Evolutionary conservation across 2,797 vertebrate species (phyloP), one percentile per base, ranked within the genome.

Genomic region (Tamandua tetradactyla): DNA sequence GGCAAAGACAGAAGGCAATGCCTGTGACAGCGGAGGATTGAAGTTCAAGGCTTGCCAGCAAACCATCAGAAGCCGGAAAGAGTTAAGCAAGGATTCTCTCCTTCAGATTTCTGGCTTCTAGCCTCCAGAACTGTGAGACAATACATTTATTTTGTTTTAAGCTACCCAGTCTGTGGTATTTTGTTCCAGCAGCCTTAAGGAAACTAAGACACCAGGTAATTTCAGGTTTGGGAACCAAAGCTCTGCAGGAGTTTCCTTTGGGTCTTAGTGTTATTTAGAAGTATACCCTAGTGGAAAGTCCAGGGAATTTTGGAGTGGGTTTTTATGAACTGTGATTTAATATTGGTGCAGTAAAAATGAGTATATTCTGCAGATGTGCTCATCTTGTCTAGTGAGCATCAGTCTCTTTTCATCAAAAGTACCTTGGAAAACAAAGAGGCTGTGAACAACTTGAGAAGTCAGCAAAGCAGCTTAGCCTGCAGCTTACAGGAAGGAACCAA

Each of bases 231-330:
- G 82, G 64, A 89, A 80, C 72, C 59, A 75, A 7, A 35, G 7
- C 55, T 72, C 44, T 32, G 47, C 72, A 44, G 49, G 82, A 3
- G 4, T 62, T 96, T 94, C 71, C 71, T 94, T 35, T 81, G 79
- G 59, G 69, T 47, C 17, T 44, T 47, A 30, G 47, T 74, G 27
- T 27, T 32, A 27, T 74, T 14, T 47, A 74, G 27, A 95, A 94
- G n/a, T 32, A 6, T 79, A 78, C 49, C 32, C 81, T 93, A 61
- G 44, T 76, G 64, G 87, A 78, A 95, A 94, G 89, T 93, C 83
- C 72, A 7, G 0, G 37, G 57, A 72, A 59, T 94, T 95, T 89
- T 95, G 49, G 76, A 91, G 62, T 49, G 15, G 3, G 32, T 44
- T 95, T 93, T 87, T 72, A 69, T 35, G 78, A 71, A 78, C 76